Evolutionary conservation across 1,140 invertebrate species (phyloP).

Genomic region (Eupeodes corollae): DNA sequence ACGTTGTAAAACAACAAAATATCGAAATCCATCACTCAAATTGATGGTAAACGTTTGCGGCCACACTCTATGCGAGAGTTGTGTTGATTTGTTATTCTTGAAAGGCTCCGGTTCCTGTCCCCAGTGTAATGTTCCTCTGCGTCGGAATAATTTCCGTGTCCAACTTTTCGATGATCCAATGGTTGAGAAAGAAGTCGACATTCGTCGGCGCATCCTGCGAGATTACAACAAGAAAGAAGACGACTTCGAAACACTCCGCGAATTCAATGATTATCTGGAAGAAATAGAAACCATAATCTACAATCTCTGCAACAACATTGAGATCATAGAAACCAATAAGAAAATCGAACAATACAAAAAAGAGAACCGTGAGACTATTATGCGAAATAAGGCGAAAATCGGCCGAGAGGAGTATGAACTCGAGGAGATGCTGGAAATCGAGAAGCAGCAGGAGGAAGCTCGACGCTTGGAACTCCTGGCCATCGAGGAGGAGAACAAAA

Average conservation of each 20-base stretch:
- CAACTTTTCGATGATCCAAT: constrained; percentile 92
- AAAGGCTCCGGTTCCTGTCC: constrained; percentile 84
- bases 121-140: constrained; percentile 76
- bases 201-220: constrained; percentile 75
- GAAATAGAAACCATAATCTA: constrained; percentile 83
- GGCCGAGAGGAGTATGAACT: constrained; percentile 52
- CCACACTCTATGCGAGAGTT: constrained; percentile 87
- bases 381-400: constrained; percentile 70
- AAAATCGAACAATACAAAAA: constrained; percentile 89
- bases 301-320: constrained; percentile 84
- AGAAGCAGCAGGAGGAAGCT: constrained; percentile 60
- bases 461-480: constrained; percentile 47
- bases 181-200: constrained; percentile 97
- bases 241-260: constrained; percentile 67
- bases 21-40: constrained; percentile 91
- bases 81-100: constrained; percentile 35
- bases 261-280: constrained; percentile 91
- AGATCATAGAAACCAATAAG: constrained; percentile 80
- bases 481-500: constrained; percentile 57
- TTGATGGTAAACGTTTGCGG: constrained; percentile 98
- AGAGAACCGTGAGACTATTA: constrained; percentile 83
- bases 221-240: constrained; percentile 89
- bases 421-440: constrained; percentile 77
- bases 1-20: constrained; percentile 96
- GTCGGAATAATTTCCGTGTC: constrained; percentile 82